Base-by-base conservation (phyloP, 2,113 vertebrate species). In the Solea solea region DNA sequence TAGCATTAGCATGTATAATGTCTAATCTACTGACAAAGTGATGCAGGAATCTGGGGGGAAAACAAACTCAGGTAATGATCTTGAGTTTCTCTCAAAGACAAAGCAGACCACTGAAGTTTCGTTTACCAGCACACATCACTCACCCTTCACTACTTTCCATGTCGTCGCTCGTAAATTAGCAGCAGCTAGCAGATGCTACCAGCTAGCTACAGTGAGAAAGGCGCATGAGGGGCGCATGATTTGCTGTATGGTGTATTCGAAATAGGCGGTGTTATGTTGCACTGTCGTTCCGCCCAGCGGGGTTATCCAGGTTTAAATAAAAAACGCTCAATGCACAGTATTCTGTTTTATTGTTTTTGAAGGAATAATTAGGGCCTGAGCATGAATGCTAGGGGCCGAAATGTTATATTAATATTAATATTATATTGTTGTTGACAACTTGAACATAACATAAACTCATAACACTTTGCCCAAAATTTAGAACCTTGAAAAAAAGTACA, bases 81-180 rank as follows among this genome's bases (percentile, higher is more conserved):
- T 15, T 2, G 4, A n/a, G 16, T 5, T 28, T 8, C 10, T 40
- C 3, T 39, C 7, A 60, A 28, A 54, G 1, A 42, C 12, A 4
- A 1, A 11, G 1, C 3, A 1, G 3, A 3, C 15, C 8, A 7
- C 0, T n/a, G 15, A 40, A 9, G 10, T 0, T 14, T 46, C 1
- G 8, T 21, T 12, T 0, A 52, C 45, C 45, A 7, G 2, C 14
- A 14, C 34, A 34, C 8, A 39, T 9, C 15, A 72, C 88, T 86
- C 72, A 92, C 90, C 86, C 44, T 3, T 89, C 89, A n/a, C 39
- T 53, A 62, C 2, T 78, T 5, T 91, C 90, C 90, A 91, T 92
- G 46, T 21, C 72, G 40, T 7, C 55, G 46, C 16, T 41, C 5
- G 48, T 14, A 72, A 45, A 41, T 49, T 12, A 39, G 58, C 8